Evolutionary conservation across 2,113 vertebrate species (phyloP), one percentile per base, ranked within the genome.

Genomic region (Progne subis): DNA sequence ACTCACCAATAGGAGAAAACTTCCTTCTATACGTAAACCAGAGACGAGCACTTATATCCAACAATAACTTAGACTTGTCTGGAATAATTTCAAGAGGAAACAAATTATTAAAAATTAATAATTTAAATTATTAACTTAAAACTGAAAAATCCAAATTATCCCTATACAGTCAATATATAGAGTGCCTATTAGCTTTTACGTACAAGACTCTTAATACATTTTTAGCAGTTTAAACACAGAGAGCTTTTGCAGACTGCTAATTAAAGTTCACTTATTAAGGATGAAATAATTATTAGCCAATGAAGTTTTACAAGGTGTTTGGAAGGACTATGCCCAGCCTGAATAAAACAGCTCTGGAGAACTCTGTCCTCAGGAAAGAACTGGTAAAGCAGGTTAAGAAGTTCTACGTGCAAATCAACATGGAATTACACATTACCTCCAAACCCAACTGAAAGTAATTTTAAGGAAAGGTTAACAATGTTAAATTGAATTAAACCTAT

Each of bases 11-110:
- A 6, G 99, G 99, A 3, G 98, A 98, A 97, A 99, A 99, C 97
- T 99, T 99, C 96, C 98, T 99, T 98, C 99, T 99, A 86, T 99
- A 99, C 1, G 99, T 99, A 97, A 99, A 99, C 99, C 99, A 99
- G 91, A 99, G 98, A 55, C 99, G 98, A 94, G 99, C 99, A 50
- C 99, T 98, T 95, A 99, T 75, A 88, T 99, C 99, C 96, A 98
- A 98, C 94, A 99, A 96, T 69, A 99, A 99, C 52, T 99, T 98
- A 86, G 99, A 98, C 97, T 98, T 99, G 97, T 99, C 99, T 99
- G 96, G 31, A 98, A 97, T 21, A 41, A 81, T 90, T 86, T 95
- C 88, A 94, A 97, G 75, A 90, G 79, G 29, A 86, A 96, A 96
- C 41, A 92, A 74, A 96, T 82, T 79, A 95, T 86, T 97, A 92